Percentiles rank a stretch among this genome's conserved stretches.
These are phyloP conservation scores for Microchirus variegatus DNA, from an alignment of 2,797 vertebrate genomes.

Conservation along the genomic window DNA sequence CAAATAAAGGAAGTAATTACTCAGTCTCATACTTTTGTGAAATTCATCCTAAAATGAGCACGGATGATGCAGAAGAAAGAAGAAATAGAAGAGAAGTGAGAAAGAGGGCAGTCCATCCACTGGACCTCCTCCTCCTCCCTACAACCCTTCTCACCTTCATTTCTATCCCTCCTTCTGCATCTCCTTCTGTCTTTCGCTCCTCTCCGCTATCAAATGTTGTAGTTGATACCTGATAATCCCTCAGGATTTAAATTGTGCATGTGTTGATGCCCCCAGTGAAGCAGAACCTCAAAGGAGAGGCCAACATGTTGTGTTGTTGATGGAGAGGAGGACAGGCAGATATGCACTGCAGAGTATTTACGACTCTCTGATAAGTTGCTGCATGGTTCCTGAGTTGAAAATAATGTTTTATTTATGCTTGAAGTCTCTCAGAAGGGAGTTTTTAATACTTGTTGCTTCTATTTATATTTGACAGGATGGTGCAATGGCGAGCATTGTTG, in stretches of 20 bases:
- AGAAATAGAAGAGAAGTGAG: conserved; percentile 19
- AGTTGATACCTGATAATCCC: conserved; percentile 26
- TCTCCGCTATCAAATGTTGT: conserved; percentile 6
- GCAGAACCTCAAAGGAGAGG: conserved; percentile 39
- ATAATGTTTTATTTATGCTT: no score
- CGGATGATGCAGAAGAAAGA: neutral
- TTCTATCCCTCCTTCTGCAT: conserved; percentile 7
- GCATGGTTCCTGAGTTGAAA: no score
- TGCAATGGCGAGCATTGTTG: no score
- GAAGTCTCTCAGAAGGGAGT: no score
- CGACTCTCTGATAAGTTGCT: no score
- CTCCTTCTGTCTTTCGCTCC: neutral
- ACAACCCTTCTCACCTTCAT: neutral
- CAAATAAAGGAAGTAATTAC: conserved; percentile 10
- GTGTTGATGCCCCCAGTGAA: conserved; percentile 20
- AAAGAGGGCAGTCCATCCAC: conserved; percentile 20
- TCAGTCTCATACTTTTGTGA: neutral
- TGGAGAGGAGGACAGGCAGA: no score
- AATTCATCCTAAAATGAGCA: conserved; percentile 21
- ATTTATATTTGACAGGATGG: no score
- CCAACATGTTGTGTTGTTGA: conserved; percentile 26
- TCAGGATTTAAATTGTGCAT: conserved; percentile 7
- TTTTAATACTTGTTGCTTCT: no score
- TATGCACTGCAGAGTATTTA: no score
- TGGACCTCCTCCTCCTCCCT: conserved; percentile 5